Base-by-base conservation (phyloP, 2,888 invertebrate genomes). In the Synergus laeviventris region DNA sequence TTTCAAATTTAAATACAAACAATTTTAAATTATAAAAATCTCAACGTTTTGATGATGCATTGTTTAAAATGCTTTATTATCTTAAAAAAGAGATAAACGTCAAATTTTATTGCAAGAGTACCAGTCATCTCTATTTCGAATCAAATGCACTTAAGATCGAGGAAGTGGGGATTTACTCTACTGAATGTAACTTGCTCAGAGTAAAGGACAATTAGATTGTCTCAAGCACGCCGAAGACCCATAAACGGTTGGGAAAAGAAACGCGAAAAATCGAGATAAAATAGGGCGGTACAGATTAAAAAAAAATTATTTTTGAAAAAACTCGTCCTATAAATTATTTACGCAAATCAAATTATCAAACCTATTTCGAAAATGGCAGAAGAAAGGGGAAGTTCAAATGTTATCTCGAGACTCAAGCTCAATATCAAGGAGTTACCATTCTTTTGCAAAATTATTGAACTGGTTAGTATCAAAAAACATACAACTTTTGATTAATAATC, bases 371-470 rank as follows among this genome's bases (percentile, higher is more conserved):
- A 0, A 24, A 88, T 87, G 87, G 78, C 84, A 31, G 84, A 86
- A 45, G 85, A 84, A 77, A 75, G 74, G 62, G 81, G 73, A 66
- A 73, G 77, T 60, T 62, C 82, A 42, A 81, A 73, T 59, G 62
- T 80, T 45, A 62, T 82, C 4, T 81, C 82, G 49, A 85, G 85
- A 64, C 59, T 86, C 18, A 84, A 84, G 59, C 79, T 66, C 73
- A 83, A 85, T 74, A 24, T 83, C 5, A 85, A 84, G 24, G 87
- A 88, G 39, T 82, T 83, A n/a, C 86, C 88, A 0, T 87, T 87
- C 74, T 87, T 88, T 78, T 89, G 87, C 82, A 93, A 94, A 89
- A 90, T 93, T 74, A 82, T 94, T 36, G 94, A 95, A 89, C 87
- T 95, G 92, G 95, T 95, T 88, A 93, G 93, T 91, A 21, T 76